Conservation (phyloP, 2,797 vertebrate species). For the Pelodytes ibericus region DNA sequence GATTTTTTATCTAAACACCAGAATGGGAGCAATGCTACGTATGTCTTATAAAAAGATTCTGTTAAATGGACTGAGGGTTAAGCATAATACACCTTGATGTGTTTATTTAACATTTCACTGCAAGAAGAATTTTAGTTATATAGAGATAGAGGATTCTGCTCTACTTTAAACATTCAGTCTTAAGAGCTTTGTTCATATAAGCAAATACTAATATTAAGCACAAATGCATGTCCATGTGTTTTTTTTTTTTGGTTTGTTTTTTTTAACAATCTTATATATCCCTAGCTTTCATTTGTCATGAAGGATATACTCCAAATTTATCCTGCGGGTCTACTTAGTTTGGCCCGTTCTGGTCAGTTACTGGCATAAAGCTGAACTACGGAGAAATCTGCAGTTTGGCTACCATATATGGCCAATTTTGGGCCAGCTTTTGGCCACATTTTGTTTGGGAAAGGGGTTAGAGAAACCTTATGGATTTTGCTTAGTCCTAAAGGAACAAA, state of each 20-base stretch:
- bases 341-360: too few relatives aligned
- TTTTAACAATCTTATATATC: too few relatives aligned
- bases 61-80: neutral
- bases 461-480: too few relatives aligned
- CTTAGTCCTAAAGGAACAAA: too few relatives aligned
- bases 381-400: too few relatives aligned
- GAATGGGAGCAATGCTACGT: neutral
- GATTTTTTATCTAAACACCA: too few relatives aligned
- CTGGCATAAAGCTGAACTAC: too few relatives aligned
- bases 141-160: neutral
- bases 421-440: too few relatives aligned
- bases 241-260: neutral
- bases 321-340: too few relatives aligned
- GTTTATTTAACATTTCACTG: neutral
- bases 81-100: neutral
- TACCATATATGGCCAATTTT: too few relatives aligned
- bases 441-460: too few relatives aligned
- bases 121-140: neutral
- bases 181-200: conserved; percentile 1
- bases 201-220: conserved; percentile 1
- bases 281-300: neutral
- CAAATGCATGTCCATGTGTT: neutral
- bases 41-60: neutral
- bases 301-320: too few relatives aligned
- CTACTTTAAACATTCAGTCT: conserved; percentile 1